phyloP scores from a whole-genome alignment of 2,113 vertebrate species.

The Microcebus tavaratra region DNA sequence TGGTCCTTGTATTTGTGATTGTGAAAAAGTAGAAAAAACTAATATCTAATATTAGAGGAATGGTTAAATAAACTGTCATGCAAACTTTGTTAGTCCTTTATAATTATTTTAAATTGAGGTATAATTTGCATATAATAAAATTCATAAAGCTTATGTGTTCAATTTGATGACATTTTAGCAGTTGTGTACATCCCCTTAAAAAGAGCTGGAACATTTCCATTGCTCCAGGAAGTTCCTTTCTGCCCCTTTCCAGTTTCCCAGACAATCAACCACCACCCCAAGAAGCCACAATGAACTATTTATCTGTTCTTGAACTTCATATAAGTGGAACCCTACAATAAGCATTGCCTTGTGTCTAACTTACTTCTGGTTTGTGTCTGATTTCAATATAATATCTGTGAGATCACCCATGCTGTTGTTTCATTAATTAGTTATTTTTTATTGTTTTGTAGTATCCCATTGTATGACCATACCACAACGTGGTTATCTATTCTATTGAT shows the following conservation, averaged over 20 bases:
- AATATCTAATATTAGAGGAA: not conserved
- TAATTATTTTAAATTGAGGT: not conserved
- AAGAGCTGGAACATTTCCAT: not conserved
- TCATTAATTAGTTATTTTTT: not conserved
- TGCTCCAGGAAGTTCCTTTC: not conserved
- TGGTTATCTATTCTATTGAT: not conserved
- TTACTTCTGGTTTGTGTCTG: not conserved
- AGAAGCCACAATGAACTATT: not conserved
- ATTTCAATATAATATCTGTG: not conserved
- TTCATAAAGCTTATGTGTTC: not conserved
- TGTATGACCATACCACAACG: not conserved
- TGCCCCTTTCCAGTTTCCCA: not conserved
- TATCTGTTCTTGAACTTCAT: not conserved
- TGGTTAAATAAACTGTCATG: not conserved
- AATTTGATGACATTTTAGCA: not conserved
- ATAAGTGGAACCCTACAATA: not conserved
- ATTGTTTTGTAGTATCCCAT: not conserved
- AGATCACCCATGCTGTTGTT: not conserved
- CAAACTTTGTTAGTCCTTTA: not conserved
- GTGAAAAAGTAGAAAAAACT: not conserved
- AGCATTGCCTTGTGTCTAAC: not conserved
- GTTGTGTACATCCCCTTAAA: not conserved
- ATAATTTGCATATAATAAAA: constrained; percentile 1
- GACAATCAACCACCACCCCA: not conserved
- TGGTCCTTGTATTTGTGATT: not conserved